Evolutionary conservation across 1,140 invertebrate species (phyloP), one percentile per base, ranked within the genome.

Genomic region (Apis laboriosa): DNA sequence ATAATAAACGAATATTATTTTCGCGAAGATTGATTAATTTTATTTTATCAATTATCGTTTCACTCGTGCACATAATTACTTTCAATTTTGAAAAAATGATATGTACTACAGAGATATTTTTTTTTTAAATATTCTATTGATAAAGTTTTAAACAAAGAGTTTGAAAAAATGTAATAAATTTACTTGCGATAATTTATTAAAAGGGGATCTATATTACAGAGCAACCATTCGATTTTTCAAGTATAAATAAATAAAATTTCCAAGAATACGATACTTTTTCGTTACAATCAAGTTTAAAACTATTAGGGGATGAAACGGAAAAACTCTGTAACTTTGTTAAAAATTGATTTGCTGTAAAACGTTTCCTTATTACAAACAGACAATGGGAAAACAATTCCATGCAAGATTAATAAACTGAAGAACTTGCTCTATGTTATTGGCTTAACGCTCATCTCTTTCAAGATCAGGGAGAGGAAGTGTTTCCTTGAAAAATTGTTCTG

Each of bases 401-500:
- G 49, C 12, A 66, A 28, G n/a, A 64, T 77, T 77, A 63, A 77
- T 66, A 77, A 77, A 77, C n/a, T 21, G 11, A 34, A 49, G 21
- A 64, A 53, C 74, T 64, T 53, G 12, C 21, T 66, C 9, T 1
- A 51, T 28, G 21, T 73, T 73, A 28, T 73, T 73, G 55, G 15
- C 24, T 28, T 24, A 1, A 51, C 17, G n/a, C 24, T 55, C 70
- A 4, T 55, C 7, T 55, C 24, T 15, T 73, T 73, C 21, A 21
- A 56, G 71, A 70, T 70, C 67, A n/a, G 19, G 19, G 53, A 56
- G 1, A 56, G 1, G 19, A 43, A n/a, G 74, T 11, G 24, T 51
- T 76, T 51, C 64, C 43, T 64, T 28, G 66, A 58, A 56, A 64
- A 55, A 64, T 64, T 53, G 60, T 9, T 53, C 24, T 12, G n/a